phyloP scores from a whole-genome alignment of 1,140 invertebrate genomes.

The Lepidurus apus region DNA sequence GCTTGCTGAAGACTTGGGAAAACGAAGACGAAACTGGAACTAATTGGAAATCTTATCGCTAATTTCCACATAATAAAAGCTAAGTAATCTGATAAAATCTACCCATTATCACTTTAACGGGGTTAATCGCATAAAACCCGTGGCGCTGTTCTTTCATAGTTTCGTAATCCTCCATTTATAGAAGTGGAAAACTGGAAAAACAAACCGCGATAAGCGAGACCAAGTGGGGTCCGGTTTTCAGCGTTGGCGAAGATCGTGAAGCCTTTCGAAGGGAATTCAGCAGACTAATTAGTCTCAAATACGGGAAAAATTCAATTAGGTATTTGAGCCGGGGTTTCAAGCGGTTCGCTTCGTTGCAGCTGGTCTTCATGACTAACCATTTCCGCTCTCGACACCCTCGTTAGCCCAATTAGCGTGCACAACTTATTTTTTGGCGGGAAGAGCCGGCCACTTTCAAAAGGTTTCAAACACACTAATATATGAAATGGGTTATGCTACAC shows the following conservation, averaged over 20 bases:
- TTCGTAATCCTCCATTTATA: too few species aligned
- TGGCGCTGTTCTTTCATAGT: too few species aligned
- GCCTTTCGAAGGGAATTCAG: not conserved
- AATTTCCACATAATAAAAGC: too few species aligned
- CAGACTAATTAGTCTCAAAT: conserved; percentile 7
- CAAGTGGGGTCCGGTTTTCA: too few species aligned
- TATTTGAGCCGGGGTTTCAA: not conserved
- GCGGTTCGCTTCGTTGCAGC: not conserved
- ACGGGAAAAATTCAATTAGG: conserved; percentile 19
- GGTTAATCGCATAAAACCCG: too few species aligned
- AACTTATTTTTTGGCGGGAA: conserved; percentile 18
- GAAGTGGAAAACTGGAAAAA: not conserved
- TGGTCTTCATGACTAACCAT: conserved; percentile 21
- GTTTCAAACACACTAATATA: not conserved
- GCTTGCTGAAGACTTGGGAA: too few species aligned
- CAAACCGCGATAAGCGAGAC: too few species aligned
- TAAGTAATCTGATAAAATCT: too few species aligned
- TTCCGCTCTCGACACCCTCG: conserved; percentile 20
- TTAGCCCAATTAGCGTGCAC: conserved; percentile 17
- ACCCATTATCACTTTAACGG: too few species aligned
- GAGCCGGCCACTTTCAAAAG: not conserved
- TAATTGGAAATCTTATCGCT: not conserved
- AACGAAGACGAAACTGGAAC: not conserved
- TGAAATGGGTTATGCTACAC: not conserved
- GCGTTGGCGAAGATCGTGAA: not conserved